Conservation (phyloP, 2,113 vertebrate species). For the western clawed frog (Xenopus tropicalis) region UCB_Xtro_10.0 CM004444.2:146871001-146871500, state of each 20-base stretch:
- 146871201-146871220: conserved; percentile 95
- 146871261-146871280: conserved; percentile 95
- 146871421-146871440: too few species aligned
- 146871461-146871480: too few species aligned
- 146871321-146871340: conserved; percentile 94
- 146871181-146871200: conserved; percentile 96
- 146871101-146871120: neutral
- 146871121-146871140: neutral
- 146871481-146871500: too few species aligned
- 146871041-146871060: conserved; percentile 3
- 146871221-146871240: conserved; percentile 96
- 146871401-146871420: too few species aligned
- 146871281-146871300: conserved; percentile 90
- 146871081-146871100: neutral
- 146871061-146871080: neutral
- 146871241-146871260: conserved; percentile 98
- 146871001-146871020: conserved; percentile 10
- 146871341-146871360: conserved; percentile 50
- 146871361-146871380: too few species aligned
- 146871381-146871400: too few species aligned
- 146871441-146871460: too few species aligned
- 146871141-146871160: neutral
- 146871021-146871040: conserved; percentile 25
- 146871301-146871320: conserved; percentile 98
- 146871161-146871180: conserved; percentile 60